Base-by-base conservation (phyloP, 2,888 invertebrate species). In the Scaptodrosophila latifasciaeformis region DNA sequence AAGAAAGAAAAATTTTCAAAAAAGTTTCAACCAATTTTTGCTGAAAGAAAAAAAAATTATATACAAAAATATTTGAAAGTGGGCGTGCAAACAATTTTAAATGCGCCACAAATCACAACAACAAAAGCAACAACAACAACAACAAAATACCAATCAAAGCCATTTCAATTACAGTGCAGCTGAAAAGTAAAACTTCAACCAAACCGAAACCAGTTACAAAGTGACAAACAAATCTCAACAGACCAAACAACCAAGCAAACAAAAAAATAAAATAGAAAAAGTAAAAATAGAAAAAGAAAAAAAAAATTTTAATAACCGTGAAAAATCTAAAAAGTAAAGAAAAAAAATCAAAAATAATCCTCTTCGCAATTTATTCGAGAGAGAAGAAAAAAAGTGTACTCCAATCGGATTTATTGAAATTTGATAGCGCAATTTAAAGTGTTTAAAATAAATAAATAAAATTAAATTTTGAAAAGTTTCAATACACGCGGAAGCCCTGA, bases 181-280 rank as follows among this genome's bases (percentile, higher is more conserved):
- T 60, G 55, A 74, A 63, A 60, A 65, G 51, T 70, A 72, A 70
- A 59, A 48, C 54, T 54, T 46, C 60, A 55, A 40, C 45, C 58
- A 64, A 66, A 50, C 34, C 24, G 37, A 72, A 78, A 75, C 72
- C 76, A 76, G 76, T 76, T 78, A 49, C 24, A 65, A 70, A 78
- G 74, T 75, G 74, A 75, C 75, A 65, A 71, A 60, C 66, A 50
- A 35, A 46, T 31, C 30, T 27, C 34, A 61, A 59, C 47, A 51
- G 37, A n/a, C n/a, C n/a, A n/a, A n/a, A n/a, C n/a, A n/a, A n/a
- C n/a, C n/a, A n/a, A 44, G 13, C 30, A 15, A 47, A 54, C 44
- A 29, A 57, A 54, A 45, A 35, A 51, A 58, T 49, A 15, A 37
- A 49, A 56, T n/a, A 51, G 15, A 43, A 48, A 46, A 40, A 49